These are phyloP conservation scores for Drosophila ficusphila DNA, from an alignment of 1,140 invertebrate species.

Conservation along the genomic window DNA sequence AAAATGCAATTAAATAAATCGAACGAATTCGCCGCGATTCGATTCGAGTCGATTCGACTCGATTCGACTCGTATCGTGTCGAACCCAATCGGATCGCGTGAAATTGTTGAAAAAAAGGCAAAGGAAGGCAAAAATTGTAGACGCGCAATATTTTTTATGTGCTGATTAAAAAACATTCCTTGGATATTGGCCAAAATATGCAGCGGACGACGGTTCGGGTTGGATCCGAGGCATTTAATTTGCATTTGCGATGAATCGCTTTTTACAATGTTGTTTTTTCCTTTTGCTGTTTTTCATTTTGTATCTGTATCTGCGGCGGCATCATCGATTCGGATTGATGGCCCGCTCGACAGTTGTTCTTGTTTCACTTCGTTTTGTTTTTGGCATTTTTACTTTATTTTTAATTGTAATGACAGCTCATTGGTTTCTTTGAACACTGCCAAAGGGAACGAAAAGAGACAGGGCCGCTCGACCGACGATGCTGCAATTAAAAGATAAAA, in stretches of 20 bases:
- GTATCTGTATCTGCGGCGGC: slow-evolving; percentile 52
- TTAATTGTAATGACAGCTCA: slow-evolving; percentile 83
- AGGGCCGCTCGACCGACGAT: slow-evolving; percentile 37
- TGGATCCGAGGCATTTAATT: slow-evolving; percentile 62
- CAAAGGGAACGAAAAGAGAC: not conserved
- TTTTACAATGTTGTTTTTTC: slow-evolving; percentile 15
- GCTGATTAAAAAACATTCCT: slow-evolving; percentile 84
- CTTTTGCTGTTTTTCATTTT: slow-evolving; percentile 29
- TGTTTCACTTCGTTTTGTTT: slow-evolving; percentile 54
- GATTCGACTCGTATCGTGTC: slow-evolving; percentile 22
- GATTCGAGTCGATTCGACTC: slow-evolving; percentile 8
- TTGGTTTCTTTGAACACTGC: slow-evolving; percentile 73
- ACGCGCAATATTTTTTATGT: slow-evolving; percentile 82
- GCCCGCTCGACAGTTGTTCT: slow-evolving; percentile 72
- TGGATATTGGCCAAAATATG: slow-evolving; percentile 84
- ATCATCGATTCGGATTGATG: slow-evolving; percentile 80
- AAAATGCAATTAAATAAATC: slow-evolving; percentile 84
- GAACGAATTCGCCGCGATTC: slow-evolving; percentile 56
- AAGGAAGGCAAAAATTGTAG: slow-evolving; percentile 69
- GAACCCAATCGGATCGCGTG: slow-evolving; percentile 19
- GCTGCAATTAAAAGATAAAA: slow-evolving; percentile 82
- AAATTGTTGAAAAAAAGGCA: slow-evolving; percentile 28
- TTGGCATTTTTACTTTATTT: slow-evolving; percentile 62
- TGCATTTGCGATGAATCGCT: slow-evolving; percentile 58
- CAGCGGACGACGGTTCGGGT: slow-evolving; percentile 35